Evolutionary conservation across 1,140 invertebrate species (phyloP), one percentile per base, ranked within the genome.

Genomic region (Drosophila subpulchrella): DNA sequence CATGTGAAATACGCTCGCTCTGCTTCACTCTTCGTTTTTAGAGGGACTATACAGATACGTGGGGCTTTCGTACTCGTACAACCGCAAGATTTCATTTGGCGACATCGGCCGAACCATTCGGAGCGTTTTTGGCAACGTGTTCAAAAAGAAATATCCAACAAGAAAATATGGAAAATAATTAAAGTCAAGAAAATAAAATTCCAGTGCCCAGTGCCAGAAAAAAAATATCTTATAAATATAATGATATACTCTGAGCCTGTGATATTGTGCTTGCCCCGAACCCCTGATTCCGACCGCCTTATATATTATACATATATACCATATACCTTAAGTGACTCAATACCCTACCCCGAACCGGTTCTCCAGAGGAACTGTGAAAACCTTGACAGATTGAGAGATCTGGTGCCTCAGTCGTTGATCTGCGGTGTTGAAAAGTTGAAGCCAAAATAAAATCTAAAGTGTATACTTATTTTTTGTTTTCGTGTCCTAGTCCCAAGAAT

Each of bases 201-300:
- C 47, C 48, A 81, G 79, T 81, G 78, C 67, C 57, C 79, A 73
- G 79, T 81, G 73, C 34, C 63, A 71, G 51, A 71, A 42, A 71
- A 36, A 47, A 36, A 34, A 20, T 56, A 42, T 71, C 50, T 41
- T 20, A 8, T n/a, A 8, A 17, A 8, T 50, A 55, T 32, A 17
- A 39, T 39, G n/a, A n/a, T 48, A 56, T 56, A 42, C n/a, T 42
- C 3, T 20, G 12, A 4, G 6, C 27, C 30, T 62, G 63, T 68
- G 65, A 57, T 57, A 36, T 50, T 71, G 67, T 71, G 67, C 30
- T 36, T 27, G 62, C 0, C 47, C 48, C 34, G 4, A 51, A 65
- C 12, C 39, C 32, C 3, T 20, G 10, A 47, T n/a, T 10, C 15
- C 20, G n/a, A 34, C 11, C 7, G 12, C 48, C 47, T 59, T 58